A percentile compares a stretch with the other conserved stretches of the same genome.
Evolutionary conservation across 2,888 invertebrate genomes (phyloP).

Genomic region (Timandra comae): DNA sequence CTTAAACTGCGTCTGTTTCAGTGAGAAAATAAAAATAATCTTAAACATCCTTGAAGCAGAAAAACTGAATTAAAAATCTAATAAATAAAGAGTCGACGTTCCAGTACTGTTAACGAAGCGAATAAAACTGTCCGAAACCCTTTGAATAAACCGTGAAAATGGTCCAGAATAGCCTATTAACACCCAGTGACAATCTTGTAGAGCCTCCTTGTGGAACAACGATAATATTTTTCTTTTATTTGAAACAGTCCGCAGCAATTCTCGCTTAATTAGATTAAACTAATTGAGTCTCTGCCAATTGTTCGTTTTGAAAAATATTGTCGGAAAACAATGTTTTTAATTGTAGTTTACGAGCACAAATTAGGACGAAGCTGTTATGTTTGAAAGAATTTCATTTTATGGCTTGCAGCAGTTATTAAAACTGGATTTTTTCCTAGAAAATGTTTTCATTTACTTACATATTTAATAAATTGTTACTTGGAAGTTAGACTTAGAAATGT

Average conservation of each 20-base stretch:
- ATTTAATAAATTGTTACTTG: no score
- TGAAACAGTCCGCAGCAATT: conserved; percentile 42
- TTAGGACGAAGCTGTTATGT: conserved; percentile 10
- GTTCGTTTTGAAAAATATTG: conserved; percentile 39
- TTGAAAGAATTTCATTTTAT: conserved; percentile 2
- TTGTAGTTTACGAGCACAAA: conserved; percentile 17
- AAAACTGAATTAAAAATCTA: conserved; percentile 47
- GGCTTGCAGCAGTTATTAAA: no score
- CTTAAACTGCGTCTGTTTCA: not conserved
- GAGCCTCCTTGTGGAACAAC: conserved; percentile 44
- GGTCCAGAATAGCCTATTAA: conserved; percentile 63
- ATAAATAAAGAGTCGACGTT: conserved; percentile 49
- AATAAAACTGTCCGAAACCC: conserved; percentile 60
- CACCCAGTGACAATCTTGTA: conserved; percentile 60
- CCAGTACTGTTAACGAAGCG: conserved; percentile 58
- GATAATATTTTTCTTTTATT: conserved; percentile 70
- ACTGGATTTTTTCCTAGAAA: no score
- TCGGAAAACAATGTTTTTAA: conserved; percentile 28
- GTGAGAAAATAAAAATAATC: conserved; percentile 16
- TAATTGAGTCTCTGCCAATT: conserved; percentile 49
- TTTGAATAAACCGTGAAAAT: conserved; percentile 63
- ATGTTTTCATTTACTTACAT: no score
- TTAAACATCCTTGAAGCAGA: conserved; percentile 25
- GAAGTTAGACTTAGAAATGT: no score
- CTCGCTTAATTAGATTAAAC: conserved; percentile 59